A percentile compares a stretch with the other conserved stretches of the same genome.
These are phyloP conservation scores for Enteromius argenteus DNA, from an alignment of 2,797 vertebrate species.

Conservation along the genomic window DNA sequence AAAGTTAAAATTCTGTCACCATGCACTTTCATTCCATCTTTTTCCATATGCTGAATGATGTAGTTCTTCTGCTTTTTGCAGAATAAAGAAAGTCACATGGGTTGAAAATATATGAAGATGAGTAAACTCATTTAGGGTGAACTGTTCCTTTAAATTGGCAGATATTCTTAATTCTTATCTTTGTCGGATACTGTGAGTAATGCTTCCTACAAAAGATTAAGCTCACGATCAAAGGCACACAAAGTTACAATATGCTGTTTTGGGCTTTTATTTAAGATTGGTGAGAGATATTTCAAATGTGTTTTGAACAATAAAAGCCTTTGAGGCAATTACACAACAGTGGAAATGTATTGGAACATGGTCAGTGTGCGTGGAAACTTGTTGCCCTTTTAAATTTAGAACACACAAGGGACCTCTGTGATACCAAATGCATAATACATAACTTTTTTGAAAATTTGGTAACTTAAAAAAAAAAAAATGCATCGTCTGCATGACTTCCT, in stretches of 20 bases:
- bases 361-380: constrained; percentile 40
- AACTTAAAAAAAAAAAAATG: constrained; percentile 23
- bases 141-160: not conserved
- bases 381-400: constrained; percentile 52
- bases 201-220: not conserved
- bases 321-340: constrained; percentile 23
- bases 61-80: not conserved
- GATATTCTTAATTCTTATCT: not conserved
- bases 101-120: not conserved
- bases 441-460: constrained; percentile 25
- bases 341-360: constrained; percentile 52
- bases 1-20: not conserved
- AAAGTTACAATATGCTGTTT: not conserved
- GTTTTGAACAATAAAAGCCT: constrained; percentile 44
- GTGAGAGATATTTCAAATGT: constrained; percentile 31
- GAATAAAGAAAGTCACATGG: not conserved
- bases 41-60: not conserved
- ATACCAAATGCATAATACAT: constrained; percentile 58
- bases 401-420: constrained; percentile 58
- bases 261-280: constrained; percentile 9
- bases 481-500: constrained; percentile 42
- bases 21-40: not conserved
- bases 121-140: not conserved
- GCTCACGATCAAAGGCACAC: not conserved
- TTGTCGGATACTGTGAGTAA: not conserved